phyloP scores from a whole-genome alignment of 2,113 vertebrate genomes.

The Gambusia holbrooki region DNA sequence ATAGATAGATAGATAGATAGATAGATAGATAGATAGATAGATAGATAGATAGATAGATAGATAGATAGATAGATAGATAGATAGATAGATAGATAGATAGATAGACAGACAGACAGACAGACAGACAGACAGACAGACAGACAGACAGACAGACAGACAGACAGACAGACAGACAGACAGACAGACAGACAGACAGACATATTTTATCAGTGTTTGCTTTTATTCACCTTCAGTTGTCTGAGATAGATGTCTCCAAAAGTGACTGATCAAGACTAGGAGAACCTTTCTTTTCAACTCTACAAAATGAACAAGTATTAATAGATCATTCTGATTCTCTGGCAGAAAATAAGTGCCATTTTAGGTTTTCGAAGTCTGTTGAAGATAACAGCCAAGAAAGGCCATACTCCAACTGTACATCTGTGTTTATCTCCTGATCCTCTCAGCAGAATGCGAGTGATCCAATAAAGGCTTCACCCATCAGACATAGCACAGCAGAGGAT shows the following conservation, averaged over 20 bases:
- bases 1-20: no score
- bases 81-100: no score
- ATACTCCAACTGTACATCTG: neutral
- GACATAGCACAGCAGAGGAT: neutral
- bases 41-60: no score
- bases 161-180: no score
- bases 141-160: no score
- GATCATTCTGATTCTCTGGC: conserved; percentile 1
- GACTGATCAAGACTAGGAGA: neutral
- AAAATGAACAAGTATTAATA: neutral
- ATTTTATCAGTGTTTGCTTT: no score
- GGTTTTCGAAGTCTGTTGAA: neutral
- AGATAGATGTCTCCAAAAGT: neutral
- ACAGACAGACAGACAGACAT: no score
- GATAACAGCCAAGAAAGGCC: neutral
- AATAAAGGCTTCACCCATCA: neutral
- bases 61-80: no score
- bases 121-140: no score
- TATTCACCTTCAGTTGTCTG: neutral
- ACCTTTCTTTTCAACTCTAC: neutral
- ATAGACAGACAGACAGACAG: no score
- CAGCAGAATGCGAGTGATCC: neutral
- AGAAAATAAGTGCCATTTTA: neutral
- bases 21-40: no score
- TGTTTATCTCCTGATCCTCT: neutral